Evolutionary conservation across 2,797 vertebrate species (phyloP).

Genomic region (Danio tinwini): DNA sequence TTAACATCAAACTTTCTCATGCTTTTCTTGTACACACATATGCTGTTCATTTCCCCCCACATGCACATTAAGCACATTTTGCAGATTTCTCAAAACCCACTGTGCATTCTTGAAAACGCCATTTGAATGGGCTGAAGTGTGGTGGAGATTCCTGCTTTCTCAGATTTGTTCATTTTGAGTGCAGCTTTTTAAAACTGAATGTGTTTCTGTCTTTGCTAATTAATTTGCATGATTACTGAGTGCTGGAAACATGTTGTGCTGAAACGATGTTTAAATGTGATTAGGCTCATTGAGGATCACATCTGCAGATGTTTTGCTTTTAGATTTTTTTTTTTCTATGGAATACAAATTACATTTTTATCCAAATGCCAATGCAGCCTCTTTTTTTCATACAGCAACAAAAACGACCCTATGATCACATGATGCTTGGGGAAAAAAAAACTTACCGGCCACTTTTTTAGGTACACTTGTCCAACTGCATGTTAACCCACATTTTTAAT

Average conservation of each 20-base stretch:
- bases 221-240: not conserved
- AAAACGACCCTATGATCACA: not conserved
- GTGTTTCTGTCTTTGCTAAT: not conserved
- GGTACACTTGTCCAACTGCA: too few relatives aligned
- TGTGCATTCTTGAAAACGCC: not conserved
- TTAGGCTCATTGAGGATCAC: not conserved
- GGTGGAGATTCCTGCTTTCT: not conserved
- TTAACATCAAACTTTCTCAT: not conserved
- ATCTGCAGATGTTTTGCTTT: not conserved
- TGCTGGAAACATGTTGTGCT: not conserved
- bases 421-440: not conserved
- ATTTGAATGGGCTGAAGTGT: not conserved
- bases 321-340: not conserved
- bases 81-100: not conserved
- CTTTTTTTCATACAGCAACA: not conserved
- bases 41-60: not conserved
- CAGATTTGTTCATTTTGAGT: not conserved
- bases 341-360: not conserved
- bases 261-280: not conserved
- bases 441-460: too few relatives aligned
- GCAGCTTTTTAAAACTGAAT: not conserved
- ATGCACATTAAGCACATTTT: not conserved
- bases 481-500: too few relatives aligned
- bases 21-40: slow-evolving; percentile 15
- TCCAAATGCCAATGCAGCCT: too few relatives aligned